phyloP scores from a whole-genome alignment of 2,113 vertebrate species.

The Propithecus coquereli region DNA sequence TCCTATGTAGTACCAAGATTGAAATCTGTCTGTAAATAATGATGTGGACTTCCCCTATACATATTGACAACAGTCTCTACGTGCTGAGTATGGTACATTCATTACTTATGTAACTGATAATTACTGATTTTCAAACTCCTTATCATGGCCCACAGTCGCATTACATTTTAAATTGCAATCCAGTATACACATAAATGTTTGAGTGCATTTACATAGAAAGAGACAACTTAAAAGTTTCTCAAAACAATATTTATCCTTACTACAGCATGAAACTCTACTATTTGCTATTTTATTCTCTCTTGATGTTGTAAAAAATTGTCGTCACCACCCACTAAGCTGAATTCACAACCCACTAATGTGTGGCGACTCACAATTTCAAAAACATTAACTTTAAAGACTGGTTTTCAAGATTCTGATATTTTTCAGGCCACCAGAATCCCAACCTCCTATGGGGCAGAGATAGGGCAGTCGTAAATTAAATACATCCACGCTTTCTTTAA shows the following conservation, averaged over 20 bases:
- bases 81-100: background rate
- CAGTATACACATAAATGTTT: background rate
- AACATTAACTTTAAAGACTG: background rate
- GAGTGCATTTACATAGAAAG: background rate
- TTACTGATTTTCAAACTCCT: background rate
- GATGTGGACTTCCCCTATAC: background rate
- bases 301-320: background rate
- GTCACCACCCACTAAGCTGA: slow-evolving; percentile 3
- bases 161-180: background rate
- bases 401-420: slow-evolving; percentile 15
- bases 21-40: slow-evolving; percentile 21
- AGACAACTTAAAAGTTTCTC: background rate
- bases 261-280: background rate
- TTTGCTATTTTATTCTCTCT: background rate
- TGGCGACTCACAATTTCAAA: background rate
- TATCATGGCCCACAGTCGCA: background rate
- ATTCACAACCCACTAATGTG: background rate
- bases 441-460: background rate
- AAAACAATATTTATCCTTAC: background rate
- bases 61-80: background rate
- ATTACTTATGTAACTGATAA: slow-evolving; percentile 2
- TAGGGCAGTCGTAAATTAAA: background rate
- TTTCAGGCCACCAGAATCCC: background rate
- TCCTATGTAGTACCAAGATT: background rate
- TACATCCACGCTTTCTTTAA: background rate